Evolutionary conservation across 2,113 vertebrate genomes (phyloP).

Genomic region (Muntiacus reevesi): DNA sequence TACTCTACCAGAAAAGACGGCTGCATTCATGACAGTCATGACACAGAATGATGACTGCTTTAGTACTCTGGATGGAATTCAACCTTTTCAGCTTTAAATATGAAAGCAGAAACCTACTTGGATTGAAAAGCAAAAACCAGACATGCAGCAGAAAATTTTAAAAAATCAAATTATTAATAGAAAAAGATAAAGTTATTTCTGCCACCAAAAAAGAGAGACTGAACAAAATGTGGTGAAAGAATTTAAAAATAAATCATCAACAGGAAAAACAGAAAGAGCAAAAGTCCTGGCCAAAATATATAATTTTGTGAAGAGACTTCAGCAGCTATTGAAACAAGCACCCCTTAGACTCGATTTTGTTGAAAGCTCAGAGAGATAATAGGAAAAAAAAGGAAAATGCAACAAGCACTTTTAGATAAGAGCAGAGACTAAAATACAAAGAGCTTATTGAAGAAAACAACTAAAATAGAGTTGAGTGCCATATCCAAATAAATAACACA

Average conservation of each 20-base stretch:
- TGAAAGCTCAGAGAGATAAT: conserved; percentile 86
- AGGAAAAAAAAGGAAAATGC: conserved; percentile 83
- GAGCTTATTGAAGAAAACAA: conserved; percentile 82
- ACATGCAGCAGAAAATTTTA: conserved; percentile 78
- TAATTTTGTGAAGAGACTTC: conserved; percentile 84
- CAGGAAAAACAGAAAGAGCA: conserved; percentile 77
- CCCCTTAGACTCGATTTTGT: conserved; percentile 65
- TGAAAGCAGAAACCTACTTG: conserved; percentile 65
- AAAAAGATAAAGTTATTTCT: conserved; percentile 82
- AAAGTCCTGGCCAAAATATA: conserved; percentile 86
- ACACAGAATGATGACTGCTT: conserved; percentile 59
- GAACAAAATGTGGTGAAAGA: conserved; percentile 80
- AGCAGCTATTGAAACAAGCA: conserved; percentile 86
- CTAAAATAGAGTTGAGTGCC: conserved; percentile 80
- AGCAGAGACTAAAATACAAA: conserved; percentile 83
- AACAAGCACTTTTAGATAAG: conserved; percentile 84
- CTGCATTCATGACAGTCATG: rapidly evolving
- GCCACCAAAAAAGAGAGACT: conserved; percentile 73
- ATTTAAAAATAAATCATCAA: conserved; percentile 73
- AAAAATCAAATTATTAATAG: conserved; percentile 80
- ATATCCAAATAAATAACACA: conserved; percentile 86
- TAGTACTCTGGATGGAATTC: conserved; percentile 36
- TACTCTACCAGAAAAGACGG: not conserved
- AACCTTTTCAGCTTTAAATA: conserved; percentile 41
- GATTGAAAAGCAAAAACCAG: conserved; percentile 79